phyloP scores from a whole-genome alignment of 2,113 vertebrate genomes.

The Fukomys damarensis region DNA sequence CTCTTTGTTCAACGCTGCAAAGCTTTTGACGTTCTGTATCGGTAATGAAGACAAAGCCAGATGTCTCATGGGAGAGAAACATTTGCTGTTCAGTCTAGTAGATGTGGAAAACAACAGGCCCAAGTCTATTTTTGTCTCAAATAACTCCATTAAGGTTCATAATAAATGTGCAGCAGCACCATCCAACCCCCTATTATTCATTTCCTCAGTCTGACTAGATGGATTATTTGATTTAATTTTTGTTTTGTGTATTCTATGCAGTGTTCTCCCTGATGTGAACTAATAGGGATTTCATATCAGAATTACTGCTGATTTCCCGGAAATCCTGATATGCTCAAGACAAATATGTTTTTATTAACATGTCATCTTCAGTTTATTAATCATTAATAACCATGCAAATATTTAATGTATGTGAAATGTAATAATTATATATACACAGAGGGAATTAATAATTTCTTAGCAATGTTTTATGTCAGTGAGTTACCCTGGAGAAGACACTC shows the following conservation, averaged over 20 bases:
- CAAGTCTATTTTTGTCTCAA: neutral
- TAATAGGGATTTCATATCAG: constrained; percentile 21
- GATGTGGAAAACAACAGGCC: neutral
- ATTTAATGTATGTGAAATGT: neutral
- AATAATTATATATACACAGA: neutral
- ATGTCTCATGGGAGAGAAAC: constrained; percentile 40
- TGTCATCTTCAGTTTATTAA: constrained; percentile 18
- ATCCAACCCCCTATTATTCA: too few species aligned
- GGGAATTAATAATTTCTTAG: neutral
- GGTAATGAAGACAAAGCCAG: constrained; percentile 63
- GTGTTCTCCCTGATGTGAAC: neutral
- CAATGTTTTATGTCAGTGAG: neutral
- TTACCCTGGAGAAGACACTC: neutral
- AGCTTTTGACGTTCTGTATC: constrained; percentile 37
- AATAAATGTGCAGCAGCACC: neutral
- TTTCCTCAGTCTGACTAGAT: neutral
- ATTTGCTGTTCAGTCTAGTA: constrained; percentile 51
- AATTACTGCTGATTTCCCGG: neutral
- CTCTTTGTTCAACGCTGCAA: neutral
- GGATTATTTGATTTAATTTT: neutral
- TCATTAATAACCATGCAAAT: constrained; percentile 6
- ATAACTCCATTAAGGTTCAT: neutral
- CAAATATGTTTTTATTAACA: neutral
- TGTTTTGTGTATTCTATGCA: neutral
- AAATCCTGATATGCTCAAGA: neutral